phyloP scores from a whole-genome alignment of 2,888 invertebrate genomes.

The Charanyca ferruginea region DNA sequence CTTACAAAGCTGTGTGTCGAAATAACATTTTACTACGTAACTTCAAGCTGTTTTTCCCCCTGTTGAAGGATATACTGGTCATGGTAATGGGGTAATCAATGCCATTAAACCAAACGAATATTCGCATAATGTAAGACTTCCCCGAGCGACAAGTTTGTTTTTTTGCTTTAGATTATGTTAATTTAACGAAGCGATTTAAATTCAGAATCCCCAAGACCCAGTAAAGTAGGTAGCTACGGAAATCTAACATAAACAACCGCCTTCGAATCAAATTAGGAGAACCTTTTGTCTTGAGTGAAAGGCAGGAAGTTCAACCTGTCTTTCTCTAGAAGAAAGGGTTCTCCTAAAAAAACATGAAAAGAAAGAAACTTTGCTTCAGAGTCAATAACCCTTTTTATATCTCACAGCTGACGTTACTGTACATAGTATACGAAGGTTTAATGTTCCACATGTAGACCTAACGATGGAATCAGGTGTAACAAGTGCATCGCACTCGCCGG shows the following conservation, averaged over 20 bases:
- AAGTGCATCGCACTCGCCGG: conserved; percentile 79
- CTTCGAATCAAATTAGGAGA: not conserved
- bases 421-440: conserved; percentile 64
- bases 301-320: not conserved
- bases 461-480: conserved; percentile 72
- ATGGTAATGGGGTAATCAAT: not conserved
- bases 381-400: conserved; percentile 57
- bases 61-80: not conserved
- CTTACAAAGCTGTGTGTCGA: not conserved
- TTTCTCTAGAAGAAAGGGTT: conserved; percentile 8
- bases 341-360: conserved; percentile 14
- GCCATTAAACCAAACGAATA: not conserved
- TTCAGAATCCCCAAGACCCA: conserved; percentile 7
- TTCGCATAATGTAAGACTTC: conserved; percentile 8
- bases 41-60: conserved; percentile 14
- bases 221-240: conserved; percentile 1
- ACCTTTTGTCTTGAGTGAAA: not conserved
- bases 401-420: conserved; percentile 55
- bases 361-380: conserved; percentile 1
- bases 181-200: not conserved
- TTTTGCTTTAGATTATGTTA: conserved; percentile 10
- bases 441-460: conserved; percentile 68
- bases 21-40: not conserved
- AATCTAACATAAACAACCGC: not conserved
- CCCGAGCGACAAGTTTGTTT: not conserved